phyloP scores from a whole-genome alignment of 2,888 invertebrate genomes.

The Acanthosepion pharaonis region DNA sequence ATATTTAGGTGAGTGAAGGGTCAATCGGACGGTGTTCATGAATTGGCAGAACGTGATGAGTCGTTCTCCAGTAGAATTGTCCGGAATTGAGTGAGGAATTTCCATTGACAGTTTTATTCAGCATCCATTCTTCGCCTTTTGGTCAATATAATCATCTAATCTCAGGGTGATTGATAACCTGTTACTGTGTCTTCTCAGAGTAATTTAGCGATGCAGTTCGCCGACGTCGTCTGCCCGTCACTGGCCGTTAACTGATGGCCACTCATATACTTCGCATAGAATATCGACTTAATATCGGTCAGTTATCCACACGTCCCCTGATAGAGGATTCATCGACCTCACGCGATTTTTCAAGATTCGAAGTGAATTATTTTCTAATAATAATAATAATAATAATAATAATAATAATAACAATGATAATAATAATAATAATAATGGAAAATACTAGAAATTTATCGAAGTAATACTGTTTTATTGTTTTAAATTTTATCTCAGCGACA shows the following conservation, averaged over 20 bases:
- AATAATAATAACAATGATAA: background rate
- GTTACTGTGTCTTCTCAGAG: background rate
- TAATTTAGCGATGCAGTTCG: background rate
- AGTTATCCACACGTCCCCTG: background rate
- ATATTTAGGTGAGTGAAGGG: constrained; percentile 33
- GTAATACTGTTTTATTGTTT: too few species aligned
- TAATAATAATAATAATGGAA: too few species aligned
- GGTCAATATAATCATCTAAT: constrained; percentile 1
- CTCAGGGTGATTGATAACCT: background rate
- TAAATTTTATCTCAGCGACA: too few species aligned
- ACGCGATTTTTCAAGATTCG: background rate
- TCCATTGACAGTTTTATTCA: background rate
- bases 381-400: background rate
- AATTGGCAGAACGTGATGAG: background rate
- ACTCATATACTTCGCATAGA: background rate
- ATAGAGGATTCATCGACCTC: background rate
- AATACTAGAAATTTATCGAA: too few species aligned
- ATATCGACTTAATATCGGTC: background rate
- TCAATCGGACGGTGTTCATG: constrained; percentile 1
- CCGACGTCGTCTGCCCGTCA: background rate
- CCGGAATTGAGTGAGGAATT: constrained; percentile 33
- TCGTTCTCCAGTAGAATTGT: constrained; percentile 6
- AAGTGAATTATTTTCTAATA: background rate
- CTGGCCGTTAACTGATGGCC: constrained; percentile 20
- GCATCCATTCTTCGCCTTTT: background rate